These are phyloP conservation scores for Teleiodes luculella DNA, from an alignment of 2,888 invertebrate species.

Conservation along the genomic window DNA sequence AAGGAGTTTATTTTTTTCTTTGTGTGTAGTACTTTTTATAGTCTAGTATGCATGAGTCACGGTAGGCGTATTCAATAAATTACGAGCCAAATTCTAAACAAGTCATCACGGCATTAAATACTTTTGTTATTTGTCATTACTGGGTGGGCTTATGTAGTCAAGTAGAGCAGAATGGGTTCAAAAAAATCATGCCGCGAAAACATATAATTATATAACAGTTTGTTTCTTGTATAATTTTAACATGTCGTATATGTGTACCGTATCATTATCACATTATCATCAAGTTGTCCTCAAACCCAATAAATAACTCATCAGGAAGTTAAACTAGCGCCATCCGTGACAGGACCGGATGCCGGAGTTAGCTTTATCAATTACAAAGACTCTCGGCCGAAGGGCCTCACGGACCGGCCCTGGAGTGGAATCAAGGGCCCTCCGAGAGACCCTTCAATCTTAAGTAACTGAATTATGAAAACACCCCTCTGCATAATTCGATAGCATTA, in stretches of 20 bases:
- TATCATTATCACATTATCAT: conserved; percentile 26
- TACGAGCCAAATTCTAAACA: conserved; percentile 50
- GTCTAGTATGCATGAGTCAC: conserved; percentile 58
- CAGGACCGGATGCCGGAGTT: conserved; percentile 46
- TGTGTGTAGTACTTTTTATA: conserved; percentile 40
- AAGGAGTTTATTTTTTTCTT: conserved; percentile 56
- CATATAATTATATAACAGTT: too few species aligned
- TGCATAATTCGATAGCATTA: conserved; percentile 14
- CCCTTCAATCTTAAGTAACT: conserved; percentile 64
- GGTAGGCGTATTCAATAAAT: conserved; percentile 52
- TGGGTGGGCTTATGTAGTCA: conserved; percentile 25
- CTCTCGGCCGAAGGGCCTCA: conserved; percentile 43
- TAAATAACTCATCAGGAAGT: conserved; percentile 51
- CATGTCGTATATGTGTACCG: background rate
- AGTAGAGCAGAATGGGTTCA: conserved; percentile 25
- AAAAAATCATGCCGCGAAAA: background rate
- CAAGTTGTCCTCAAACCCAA: conserved; percentile 48
- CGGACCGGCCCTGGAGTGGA: conserved; percentile 26
- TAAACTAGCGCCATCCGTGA: conserved; percentile 51
- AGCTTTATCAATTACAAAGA: conserved; percentile 67
- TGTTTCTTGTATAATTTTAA: too few species aligned
- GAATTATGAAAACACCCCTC: conserved; percentile 49
- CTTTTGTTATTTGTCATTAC: conserved; percentile 22
- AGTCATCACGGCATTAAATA: conserved; percentile 45
- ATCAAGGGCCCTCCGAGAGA: conserved; percentile 36